Evolutionary conservation across 2,113 vertebrate genomes (phyloP).

Genomic region (Megaptera novaeangliae): DNA sequence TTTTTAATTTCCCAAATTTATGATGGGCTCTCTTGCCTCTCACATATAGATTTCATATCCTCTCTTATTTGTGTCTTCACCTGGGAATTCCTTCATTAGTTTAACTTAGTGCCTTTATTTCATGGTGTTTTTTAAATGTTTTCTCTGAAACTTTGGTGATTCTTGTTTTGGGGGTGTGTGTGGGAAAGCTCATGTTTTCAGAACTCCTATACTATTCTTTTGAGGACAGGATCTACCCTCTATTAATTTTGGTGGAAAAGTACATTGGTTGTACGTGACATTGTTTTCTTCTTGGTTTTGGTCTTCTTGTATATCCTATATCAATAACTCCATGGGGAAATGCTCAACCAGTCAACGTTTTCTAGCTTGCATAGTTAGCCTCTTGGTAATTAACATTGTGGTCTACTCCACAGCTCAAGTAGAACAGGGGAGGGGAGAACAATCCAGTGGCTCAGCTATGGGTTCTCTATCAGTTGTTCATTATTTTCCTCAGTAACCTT

Average conservation of each 20-base stretch:
- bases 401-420: not conserved
- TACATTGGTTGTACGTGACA: not conserved
- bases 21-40: not conserved
- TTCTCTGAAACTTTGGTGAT: not conserved
- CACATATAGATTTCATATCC: not conserved
- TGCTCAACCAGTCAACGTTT: not conserved
- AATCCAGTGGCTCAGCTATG: not conserved
- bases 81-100: not conserved
- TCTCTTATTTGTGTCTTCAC: not conserved
- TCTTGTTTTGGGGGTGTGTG: not conserved
- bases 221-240: not conserved
- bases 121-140: not conserved
- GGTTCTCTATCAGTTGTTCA: not conserved
- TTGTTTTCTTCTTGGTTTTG: not conserved
- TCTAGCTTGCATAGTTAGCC: not conserved
- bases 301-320: not conserved
- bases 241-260: not conserved
- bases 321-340: not conserved
- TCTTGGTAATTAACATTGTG: not conserved
- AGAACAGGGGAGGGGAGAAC: not conserved
- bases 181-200: not conserved
- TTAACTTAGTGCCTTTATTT: not conserved
- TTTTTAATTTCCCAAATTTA: not conserved
- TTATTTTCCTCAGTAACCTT: not conserved
- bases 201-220: not conserved